These are phyloP conservation scores for Pantala flavescens DNA, from an alignment of 1,140 invertebrate species.

Conservation along the genomic window DNA sequence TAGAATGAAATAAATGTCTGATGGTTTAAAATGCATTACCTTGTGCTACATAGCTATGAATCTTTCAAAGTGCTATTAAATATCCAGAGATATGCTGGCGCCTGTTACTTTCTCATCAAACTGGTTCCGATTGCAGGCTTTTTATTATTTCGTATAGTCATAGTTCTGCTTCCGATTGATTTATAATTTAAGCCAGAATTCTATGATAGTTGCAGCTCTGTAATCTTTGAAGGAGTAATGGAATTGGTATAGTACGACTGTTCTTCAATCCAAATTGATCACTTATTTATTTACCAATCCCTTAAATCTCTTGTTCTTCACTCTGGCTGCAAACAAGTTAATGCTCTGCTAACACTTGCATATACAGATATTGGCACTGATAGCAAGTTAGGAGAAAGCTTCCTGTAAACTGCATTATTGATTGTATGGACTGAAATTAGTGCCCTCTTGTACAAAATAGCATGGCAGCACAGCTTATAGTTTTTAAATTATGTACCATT, in stretches of 20 bases:
- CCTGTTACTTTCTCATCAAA: background rate
- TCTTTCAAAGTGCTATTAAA: background rate
- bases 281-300: background rate
- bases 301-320: background rate
- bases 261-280: background rate
- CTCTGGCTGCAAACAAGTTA: no score
- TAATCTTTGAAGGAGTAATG: background rate
- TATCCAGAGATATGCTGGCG: background rate
- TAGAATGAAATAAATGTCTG: background rate
- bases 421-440: background rate
- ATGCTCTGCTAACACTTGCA: no score
- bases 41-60: background rate
- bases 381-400: constrained; percentile 3
- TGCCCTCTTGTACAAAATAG: background rate
- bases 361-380: background rate
- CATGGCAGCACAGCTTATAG: background rate
- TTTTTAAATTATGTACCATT: background rate
- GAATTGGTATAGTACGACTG: background rate
- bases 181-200: background rate
- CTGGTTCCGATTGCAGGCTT: background rate
- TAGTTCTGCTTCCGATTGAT: background rate
- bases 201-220: background rate
- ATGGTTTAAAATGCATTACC: background rate
- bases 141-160: background rate
- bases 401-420: background rate